Evolutionary conservation across 2,797 vertebrate genomes (phyloP), one percentile per base, ranked within the genome.

Genomic region (Darevskia mixta): DNA sequence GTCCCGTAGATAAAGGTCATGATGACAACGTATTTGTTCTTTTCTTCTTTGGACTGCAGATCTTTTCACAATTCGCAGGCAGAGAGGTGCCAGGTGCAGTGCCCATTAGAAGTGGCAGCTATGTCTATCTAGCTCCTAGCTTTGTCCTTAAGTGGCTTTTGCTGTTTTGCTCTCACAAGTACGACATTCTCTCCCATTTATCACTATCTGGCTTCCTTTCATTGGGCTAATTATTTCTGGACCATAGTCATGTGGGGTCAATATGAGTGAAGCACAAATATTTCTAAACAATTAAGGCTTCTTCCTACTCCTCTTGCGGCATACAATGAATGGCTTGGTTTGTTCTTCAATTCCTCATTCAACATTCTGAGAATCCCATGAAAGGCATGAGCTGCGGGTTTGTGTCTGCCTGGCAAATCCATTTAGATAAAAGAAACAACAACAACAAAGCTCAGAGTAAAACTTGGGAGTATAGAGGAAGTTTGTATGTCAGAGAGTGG

Each of bases 341-440:
- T 73, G 76, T 87, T 67, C 78, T 83, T 78, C 35, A 41, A 11
- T 67, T 55, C 49, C 38, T 80, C 32, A 41, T 83, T 73, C 49
- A 75, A 17, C 18, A 29, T 55, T 27, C 43, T 18, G 43, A 80
- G 41, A 27, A 32, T 75, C 69, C 41, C 43, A 4, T 29, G 41
- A 73, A 87, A 84, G 20, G 41, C 76, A 80, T 77, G 83, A 86
- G 32, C 61, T 79, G 35, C 45, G 35, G 25, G 41, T 87, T 49
- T 79, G 25, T 25, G 73, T 64, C 38, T 76, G 88, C 58, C 41
- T 67, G 20, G 9, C n/a, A 10, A 64, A 82, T 86, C 32, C 27
- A 2, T 81, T 69, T 85, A 41, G 32, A 41, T 55, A 61, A 27
- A 61, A 43, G 27, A 69, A 69, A 49, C 11, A 79, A 55, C 78